These are phyloP conservation scores for Calosoma granatense DNA, from an alignment of 1,140 invertebrate species.

Conservation along the genomic window DNA sequence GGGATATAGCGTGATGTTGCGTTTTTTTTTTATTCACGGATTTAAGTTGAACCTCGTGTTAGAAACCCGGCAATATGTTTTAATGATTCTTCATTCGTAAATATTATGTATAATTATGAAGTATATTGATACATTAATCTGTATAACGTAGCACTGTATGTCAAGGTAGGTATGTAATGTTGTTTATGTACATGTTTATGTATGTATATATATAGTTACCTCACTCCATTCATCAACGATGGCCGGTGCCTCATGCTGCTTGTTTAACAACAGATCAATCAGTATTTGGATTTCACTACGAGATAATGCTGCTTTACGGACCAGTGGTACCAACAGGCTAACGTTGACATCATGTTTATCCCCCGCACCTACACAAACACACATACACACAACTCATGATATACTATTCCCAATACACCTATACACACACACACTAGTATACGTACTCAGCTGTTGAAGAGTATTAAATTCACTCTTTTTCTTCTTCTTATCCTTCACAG, in stretches of 20 bases:
- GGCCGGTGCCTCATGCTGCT: slow-evolving; percentile 64
- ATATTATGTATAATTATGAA: too few species aligned
- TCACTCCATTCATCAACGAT: slow-evolving; percentile 78
- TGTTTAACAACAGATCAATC: slow-evolving; percentile 79
- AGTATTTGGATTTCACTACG: slow-evolving; percentile 78
- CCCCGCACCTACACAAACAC: slow-evolving; percentile 32
- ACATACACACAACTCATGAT: slow-evolving; percentile 16
- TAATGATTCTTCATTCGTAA: too few species aligned
- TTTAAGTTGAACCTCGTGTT: too few species aligned
- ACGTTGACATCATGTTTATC: slow-evolving; percentile 55
- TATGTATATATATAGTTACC: too few species aligned
- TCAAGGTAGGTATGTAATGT: too few species aligned
- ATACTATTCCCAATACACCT: not conserved
- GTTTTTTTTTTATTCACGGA: too few species aligned
- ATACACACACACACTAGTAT: slow-evolving; percentile 8
- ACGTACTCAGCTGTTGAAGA: slow-evolving; percentile 39
- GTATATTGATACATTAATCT: too few species aligned
- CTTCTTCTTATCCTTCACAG: slow-evolving; percentile 41
- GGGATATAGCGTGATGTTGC: too few species aligned
- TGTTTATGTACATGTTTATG: too few species aligned
- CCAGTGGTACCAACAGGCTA: slow-evolving; percentile 56
- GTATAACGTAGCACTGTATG: too few species aligned
- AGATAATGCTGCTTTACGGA: slow-evolving; percentile 68
- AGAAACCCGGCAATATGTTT: too few species aligned
- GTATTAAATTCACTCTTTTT: slow-evolving; percentile 42